phyloP scores from a whole-genome alignment of 2,797 vertebrate genomes.

The Intellagama lesueurii region DNA sequence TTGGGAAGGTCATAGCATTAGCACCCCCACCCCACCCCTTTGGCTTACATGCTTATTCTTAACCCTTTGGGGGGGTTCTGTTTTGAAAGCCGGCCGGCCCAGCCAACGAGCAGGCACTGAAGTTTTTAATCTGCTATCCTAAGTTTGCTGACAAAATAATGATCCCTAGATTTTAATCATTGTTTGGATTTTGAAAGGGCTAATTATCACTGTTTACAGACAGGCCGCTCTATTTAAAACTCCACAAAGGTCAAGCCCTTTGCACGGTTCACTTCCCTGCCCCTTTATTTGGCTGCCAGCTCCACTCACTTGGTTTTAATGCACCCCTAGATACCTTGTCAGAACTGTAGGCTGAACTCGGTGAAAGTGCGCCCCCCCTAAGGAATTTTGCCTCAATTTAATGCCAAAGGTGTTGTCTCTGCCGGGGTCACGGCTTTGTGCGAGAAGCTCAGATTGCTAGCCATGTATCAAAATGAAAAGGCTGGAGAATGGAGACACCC shows the following conservation, averaged over 20 bases:
- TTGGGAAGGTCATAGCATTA: slow-evolving; percentile 68
- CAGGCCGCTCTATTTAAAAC: slow-evolving; percentile 54
- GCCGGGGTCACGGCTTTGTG: too few relatives aligned
- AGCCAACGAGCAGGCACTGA: slow-evolving; percentile 53
- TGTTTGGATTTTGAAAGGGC: slow-evolving; percentile 75
- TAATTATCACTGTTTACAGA: slow-evolving; percentile 72
- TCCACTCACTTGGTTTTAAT: slow-evolving; percentile 18
- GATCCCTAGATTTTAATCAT: slow-evolving; percentile 76
- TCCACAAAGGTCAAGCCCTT: slow-evolving; percentile 57
- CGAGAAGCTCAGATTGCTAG: background rate
- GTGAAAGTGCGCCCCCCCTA: background rate
- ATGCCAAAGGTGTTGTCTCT: background rate
- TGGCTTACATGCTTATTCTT: slow-evolving; percentile 69
- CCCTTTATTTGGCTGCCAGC: background rate
- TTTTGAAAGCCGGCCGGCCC: slow-evolving; percentile 23
- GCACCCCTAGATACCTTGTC: background rate
- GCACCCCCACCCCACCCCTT: slow-evolving; percentile 29
- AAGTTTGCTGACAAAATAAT: slow-evolving; percentile 81
- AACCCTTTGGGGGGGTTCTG: slow-evolving; percentile 67
- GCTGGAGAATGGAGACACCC: background rate
- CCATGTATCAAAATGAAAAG: background rate
- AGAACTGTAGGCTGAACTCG: slow-evolving; percentile 12
- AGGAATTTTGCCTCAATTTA: background rate
- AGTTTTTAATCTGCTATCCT: slow-evolving; percentile 78
- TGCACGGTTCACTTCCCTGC: slow-evolving; percentile 27